Evolutionary conservation across 2,797 vertebrate species (phyloP), one percentile per base, ranked within the genome.

Genomic region (Trematocara caparti): DNA sequence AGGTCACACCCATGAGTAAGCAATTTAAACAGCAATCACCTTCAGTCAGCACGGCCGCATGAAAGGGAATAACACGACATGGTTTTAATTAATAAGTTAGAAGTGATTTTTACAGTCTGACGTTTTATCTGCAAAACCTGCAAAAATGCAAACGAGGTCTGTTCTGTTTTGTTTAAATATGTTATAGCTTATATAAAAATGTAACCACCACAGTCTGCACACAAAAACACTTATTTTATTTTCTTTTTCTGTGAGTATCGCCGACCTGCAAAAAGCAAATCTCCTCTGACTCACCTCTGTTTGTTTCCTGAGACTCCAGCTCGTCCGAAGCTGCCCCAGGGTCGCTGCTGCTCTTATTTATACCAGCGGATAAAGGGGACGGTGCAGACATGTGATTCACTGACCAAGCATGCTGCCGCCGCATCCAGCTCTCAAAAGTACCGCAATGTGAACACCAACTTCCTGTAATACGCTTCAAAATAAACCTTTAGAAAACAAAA

Each of bases 361-460:
- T 96, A 94, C 73, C 81, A 19, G 77, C 27, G 83, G 90, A 77
- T 83, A 81, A 83, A 88, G 19, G 84, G 82, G 88, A 91, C 77
- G 86, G 86, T 86, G 83, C 82, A 83, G 55, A 84, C 86, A 87
- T 74, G 89, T 93, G 94, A 94, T 91, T 93, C 90, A 91, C 80
- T 21, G 80, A 64, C 38, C 72, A 72, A 73, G 80, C 90, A 90
- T 49, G 76, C 76, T 11, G 80, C 75, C 50, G 8, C 49, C 5
- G 45, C 57, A 6, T 47, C 14, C 6, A 62, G 4, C 47, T 4
- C 55, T 83, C 79, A 69, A 72, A 49, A 11, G 4, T 6, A 0
- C 53, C 1, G 12, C 6, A 6, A 24, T 7, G 3, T 2, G 8
- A 19, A 3, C 7, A 1, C 0, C 4, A 1, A 2, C 6, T 62